Percentiles rank a stretch among this genome's conserved stretches.
These are phyloP conservation scores for Pelochelys cantorii DNA, from an alignment of 2,797 vertebrate genomes.

Conservation along the genomic window DNA sequence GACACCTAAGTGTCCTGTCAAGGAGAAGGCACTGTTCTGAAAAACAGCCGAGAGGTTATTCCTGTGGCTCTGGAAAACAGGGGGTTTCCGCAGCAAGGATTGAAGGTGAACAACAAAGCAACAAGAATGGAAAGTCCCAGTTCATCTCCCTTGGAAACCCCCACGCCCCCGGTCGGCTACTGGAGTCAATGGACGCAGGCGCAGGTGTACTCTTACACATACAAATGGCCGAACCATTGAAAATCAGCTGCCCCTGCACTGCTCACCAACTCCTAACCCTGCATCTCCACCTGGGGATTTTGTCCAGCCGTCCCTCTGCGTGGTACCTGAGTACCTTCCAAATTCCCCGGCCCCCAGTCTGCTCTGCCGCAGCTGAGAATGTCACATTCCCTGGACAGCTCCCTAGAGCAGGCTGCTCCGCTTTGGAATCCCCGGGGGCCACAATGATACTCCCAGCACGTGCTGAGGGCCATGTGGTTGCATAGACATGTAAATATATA, in stretches of 20 bases:
- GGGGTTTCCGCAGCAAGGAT: accelerated
- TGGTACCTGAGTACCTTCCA: neutral
- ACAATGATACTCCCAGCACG: too few species aligned
- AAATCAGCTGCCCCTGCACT: neutral
- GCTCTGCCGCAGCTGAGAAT: neutral
- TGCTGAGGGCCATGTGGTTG: too few species aligned
- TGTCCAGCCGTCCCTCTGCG: neutral
- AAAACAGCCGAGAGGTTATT: neutral
- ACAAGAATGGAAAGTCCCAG: neutral
- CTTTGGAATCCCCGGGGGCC: too few species aligned
- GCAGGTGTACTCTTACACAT: neutral
- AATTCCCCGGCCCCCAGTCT: neutral
- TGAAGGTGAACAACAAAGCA: neutral
- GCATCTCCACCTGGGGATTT: neutral
- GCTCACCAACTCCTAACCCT: neutral
- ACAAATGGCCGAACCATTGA: neutral
- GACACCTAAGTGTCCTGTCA: neutral
- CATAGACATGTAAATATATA: too few species aligned
- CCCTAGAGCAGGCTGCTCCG: too few species aligned
- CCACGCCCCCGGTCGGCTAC: accelerated
- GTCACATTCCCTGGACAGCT: neutral
- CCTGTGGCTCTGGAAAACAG: neutral
- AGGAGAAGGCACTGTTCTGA: constrained; percentile 55
- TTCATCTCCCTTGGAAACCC: neutral
- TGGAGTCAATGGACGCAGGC: neutral